A percentile compares a stretch with the other conserved stretches of the same genome.
Conservation (phyloP, 2,797 vertebrate genomes). For the Cichlasoma orientale region DNA sequence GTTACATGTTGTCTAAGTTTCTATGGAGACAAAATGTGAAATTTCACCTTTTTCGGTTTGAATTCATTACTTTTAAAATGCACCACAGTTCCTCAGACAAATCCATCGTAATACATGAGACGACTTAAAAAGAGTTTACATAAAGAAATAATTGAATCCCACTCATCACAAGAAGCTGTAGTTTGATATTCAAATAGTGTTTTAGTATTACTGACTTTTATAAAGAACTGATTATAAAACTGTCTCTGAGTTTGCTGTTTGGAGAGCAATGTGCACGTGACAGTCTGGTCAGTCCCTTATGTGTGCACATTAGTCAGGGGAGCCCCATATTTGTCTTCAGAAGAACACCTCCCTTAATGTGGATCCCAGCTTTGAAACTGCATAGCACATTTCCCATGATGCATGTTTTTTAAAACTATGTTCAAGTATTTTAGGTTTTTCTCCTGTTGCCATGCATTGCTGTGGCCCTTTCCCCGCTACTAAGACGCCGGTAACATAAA, state of each 20-base stretch:
- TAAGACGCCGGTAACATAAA: not conserved
- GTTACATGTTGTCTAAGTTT: constrained; percentile 54
- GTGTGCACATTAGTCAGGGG: constrained; percentile 48
- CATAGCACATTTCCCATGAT: constrained; percentile 52
- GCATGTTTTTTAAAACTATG: constrained; percentile 28
- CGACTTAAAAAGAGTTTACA: not conserved
- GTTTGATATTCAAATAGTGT: not conserved
- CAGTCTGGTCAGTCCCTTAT: constrained; percentile 49
- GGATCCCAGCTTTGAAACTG: constrained; percentile 56
- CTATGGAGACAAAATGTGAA: constrained; percentile 53
- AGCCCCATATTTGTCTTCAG: constrained; percentile 44
- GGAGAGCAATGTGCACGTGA: constrained; percentile 27
- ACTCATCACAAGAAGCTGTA: not conserved
- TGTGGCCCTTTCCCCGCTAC: not conserved
- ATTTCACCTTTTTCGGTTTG: not conserved
- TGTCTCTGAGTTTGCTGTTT: not conserved
- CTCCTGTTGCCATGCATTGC: not conserved
- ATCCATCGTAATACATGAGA: not conserved
- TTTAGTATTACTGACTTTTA: not conserved
- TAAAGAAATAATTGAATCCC: not conserved
- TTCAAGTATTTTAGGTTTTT: constrained; percentile 28
- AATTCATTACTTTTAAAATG: not conserved
- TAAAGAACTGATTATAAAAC: not conserved
- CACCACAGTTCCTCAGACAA: not conserved
- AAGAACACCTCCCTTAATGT: constrained; percentile 57